A percentile compares a stretch with the other conserved stretches of the same genome.
These are phyloP conservation scores for Eurytoma adleriae DNA, from an alignment of 2,888 invertebrate genomes.

Conservation along the genomic window DNA sequence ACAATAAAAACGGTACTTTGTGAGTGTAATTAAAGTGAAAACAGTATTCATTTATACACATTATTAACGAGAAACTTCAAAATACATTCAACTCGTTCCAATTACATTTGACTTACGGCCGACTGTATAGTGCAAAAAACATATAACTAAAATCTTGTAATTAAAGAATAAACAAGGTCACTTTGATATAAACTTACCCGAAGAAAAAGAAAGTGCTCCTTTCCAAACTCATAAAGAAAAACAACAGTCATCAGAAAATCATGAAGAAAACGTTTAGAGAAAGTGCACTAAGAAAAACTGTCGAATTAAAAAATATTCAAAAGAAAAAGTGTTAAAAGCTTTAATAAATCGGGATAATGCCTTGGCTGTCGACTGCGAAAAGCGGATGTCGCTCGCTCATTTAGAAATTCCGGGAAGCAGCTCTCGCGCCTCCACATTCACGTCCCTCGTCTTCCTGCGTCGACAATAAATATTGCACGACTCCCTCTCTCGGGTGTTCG, in stretches of 20 bases:
- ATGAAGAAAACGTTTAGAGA: too few relatives aligned
- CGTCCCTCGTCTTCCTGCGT: slow-evolving; percentile 14
- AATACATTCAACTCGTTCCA: background rate
- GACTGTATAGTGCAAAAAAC: background rate
- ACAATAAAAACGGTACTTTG: slow-evolving; percentile 20
- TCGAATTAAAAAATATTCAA: too few relatives aligned
- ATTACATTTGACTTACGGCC: background rate
- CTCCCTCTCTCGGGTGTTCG: slow-evolving; percentile 2
- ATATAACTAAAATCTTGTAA: background rate
- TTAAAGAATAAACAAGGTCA: background rate
- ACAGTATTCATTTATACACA: background rate
- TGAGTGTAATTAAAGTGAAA: background rate
- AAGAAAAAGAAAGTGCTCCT: background rate
- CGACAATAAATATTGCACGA: slow-evolving; percentile 16
- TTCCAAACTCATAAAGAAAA: too few relatives aligned
- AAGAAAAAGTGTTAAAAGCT: too few relatives aligned
- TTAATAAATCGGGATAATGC: too few relatives aligned
- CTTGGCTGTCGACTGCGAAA: background rate
- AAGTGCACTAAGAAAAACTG: too few relatives aligned
- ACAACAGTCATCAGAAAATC: too few relatives aligned
- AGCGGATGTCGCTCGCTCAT: background rate
- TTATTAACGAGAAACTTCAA: background rate
- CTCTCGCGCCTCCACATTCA: slow-evolving; percentile 3
- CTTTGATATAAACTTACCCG: too few relatives aligned
- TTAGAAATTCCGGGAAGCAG: slow-evolving; percentile 15